Evolutionary conservation across 2,888 invertebrate species (phyloP), one percentile per base, ranked within the genome.

Genomic region (Tortricodes alternella): DNA sequence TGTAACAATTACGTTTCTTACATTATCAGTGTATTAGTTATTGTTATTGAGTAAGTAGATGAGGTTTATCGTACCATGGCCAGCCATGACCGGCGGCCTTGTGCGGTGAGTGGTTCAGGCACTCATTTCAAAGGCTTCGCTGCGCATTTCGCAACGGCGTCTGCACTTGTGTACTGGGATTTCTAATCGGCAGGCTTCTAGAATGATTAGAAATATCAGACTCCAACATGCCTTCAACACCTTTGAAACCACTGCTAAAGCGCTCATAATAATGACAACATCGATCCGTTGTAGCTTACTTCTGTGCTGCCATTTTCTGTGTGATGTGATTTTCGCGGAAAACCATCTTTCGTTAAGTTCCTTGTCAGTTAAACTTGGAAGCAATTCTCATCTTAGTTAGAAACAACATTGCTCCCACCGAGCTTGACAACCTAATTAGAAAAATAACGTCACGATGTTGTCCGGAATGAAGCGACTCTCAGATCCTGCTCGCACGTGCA

Each of bases 71-170:
- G 84, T 66, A 76, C 84, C 81, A 83, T 83, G 79, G 74, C 82
- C 86, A 80, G 78, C 86, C 88, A 68, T 88, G 88, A 88, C 87
- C 79, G 74, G 61, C 67, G 78, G 82, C 89, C 88, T 88, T 87
- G 78, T 73, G 67, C 66, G 70, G 88, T 84, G 87, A 88, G 76
- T 74, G 89, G 83, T 71, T 71, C 75, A 65, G 68, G 64, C 68
- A 69, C 67, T 76, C 63, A 63, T 69, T 74, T 73, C 65, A 77
- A 81, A 80, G 76, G 77, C 78, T 80, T 80, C 72, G 71, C 61
- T 63, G 59, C 67, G 71, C 64, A 65, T 86, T 85, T 81, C 80
- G 72, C 73, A 81, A 83, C 68, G 72, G 68, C 64, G 62, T 63
- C 61, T 66, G 69, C 63, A 67, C 67, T 71, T 67, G 60, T 67